Evolutionary conservation across 2,797 vertebrate species (phyloP).

Genomic region (Manis crassicaudata): DNA sequence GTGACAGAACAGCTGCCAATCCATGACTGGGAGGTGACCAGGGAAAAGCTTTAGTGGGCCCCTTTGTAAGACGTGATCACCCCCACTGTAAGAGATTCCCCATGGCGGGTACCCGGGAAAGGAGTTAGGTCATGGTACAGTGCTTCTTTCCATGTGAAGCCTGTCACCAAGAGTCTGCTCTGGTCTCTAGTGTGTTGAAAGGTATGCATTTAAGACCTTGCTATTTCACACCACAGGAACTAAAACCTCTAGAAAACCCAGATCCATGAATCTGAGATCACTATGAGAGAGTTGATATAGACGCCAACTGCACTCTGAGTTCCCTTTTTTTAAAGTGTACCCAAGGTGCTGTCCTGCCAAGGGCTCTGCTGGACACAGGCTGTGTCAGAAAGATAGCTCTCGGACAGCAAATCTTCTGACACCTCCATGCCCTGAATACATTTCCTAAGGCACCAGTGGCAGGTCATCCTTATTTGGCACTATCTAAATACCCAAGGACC

Average conservation of each 20-base stretch:
- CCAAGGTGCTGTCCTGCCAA: slow-evolving; percentile 5
- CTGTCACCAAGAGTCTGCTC: background rate
- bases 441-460: slow-evolving; percentile 30
- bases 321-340: slow-evolving; percentile 5
- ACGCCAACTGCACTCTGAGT: background rate
- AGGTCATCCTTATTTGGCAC: slow-evolving; percentile 24
- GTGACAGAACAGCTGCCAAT: slow-evolving; percentile 47
- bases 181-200: background rate
- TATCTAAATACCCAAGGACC: slow-evolving; percentile 30
- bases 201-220: background rate
- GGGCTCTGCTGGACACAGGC: slow-evolving; percentile 16
- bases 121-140: background rate
- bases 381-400: slow-evolving; percentile 47
- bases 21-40: background rate
- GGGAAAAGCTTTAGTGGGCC: background rate
- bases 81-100: background rate
- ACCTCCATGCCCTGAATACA: background rate
- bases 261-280: background rate
- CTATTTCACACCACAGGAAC: slow-evolving; percentile 17
- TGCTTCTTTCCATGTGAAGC: background rate
- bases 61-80: slow-evolving; percentile 4
- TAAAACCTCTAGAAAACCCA: slow-evolving; percentile 43
- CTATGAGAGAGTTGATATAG: background rate
- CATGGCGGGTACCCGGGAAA: background rate
- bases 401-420: background rate